Evolutionary conservation across 2,888 invertebrate genomes (phyloP).

Genomic region (Idaea dimidiata): DNA sequence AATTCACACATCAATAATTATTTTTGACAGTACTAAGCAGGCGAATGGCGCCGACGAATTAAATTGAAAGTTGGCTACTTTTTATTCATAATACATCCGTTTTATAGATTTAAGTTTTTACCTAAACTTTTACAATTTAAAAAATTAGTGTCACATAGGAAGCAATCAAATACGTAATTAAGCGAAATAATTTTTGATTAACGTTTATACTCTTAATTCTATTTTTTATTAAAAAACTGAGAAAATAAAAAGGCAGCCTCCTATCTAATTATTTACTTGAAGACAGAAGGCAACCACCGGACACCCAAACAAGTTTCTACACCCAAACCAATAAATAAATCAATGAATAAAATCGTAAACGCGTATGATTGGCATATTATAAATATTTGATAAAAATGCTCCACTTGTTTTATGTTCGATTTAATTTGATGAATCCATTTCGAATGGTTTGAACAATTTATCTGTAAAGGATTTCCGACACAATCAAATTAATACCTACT

Average conservation of each 20-base stretch:
- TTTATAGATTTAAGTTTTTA: not conserved
- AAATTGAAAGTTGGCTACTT: not conserved
- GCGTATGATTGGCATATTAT: slow-evolving; percentile 48
- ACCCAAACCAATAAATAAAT: slow-evolving; percentile 43
- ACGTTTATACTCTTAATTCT: slow-evolving; percentile 7
- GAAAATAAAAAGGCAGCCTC: slow-evolving; percentile 8
- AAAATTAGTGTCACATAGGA: not conserved
- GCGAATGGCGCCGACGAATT: not conserved
- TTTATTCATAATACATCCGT: not conserved
- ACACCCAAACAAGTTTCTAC: slow-evolving; percentile 42
- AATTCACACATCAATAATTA: not conserved
- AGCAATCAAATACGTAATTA: not conserved
- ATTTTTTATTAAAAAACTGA: slow-evolving; percentile 11
- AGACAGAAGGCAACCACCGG: slow-evolving; percentile 32
- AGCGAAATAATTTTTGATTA: slow-evolving; percentile 2
- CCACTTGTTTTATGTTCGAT: slow-evolving; percentile 28
- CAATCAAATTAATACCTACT: slow-evolving; percentile 6
- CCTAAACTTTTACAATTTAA: not conserved
- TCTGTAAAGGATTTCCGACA: not conserved
- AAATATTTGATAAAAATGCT: slow-evolving; percentile 52
- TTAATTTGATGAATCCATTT: slow-evolving; percentile 28
- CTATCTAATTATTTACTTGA: slow-evolving; percentile 18
- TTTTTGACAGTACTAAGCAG: not conserved
- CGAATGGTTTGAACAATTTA: slow-evolving; percentile 23
- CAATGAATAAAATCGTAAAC: slow-evolving; percentile 48